phyloP scores from a whole-genome alignment of 2,113 vertebrate genomes.

The Candoia aspera region DNA sequence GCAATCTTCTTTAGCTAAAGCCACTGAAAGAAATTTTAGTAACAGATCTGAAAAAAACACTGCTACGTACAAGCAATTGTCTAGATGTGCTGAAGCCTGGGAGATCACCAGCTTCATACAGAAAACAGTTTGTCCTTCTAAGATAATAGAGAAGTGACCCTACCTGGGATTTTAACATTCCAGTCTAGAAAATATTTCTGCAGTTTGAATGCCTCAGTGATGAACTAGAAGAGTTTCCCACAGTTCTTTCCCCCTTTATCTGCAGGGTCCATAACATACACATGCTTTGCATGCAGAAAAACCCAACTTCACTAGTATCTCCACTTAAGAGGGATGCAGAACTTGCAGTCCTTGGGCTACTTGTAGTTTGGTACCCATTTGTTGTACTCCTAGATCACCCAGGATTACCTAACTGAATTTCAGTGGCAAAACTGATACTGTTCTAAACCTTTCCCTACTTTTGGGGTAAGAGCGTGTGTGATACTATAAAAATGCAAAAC shows the following conservation, averaged over 20 bases:
- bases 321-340: not conserved
- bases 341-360: not conserved
- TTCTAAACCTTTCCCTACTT: not conserved
- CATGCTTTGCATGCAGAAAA: not conserved
- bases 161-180: not conserved
- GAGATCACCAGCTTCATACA: not conserved
- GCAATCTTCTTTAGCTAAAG: conserved; percentile 25
- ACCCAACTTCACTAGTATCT: not conserved
- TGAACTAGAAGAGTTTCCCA: not conserved
- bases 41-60: conserved; percentile 7
- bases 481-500: not conserved
- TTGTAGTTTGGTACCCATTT: not conserved
- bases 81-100: not conserved
- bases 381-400: not conserved
- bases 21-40: conserved; percentile 21
- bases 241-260: not conserved
- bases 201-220: not conserved
- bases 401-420: not conserved
- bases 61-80: not conserved
- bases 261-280: not conserved
- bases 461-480: not conserved
- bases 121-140: not conserved
- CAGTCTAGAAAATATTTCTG: not conserved
- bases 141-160: not conserved
- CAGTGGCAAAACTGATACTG: not conserved